Conservation (phyloP, 2,113 vertebrate genomes). For the Scytalopus superciliaris region DNA sequence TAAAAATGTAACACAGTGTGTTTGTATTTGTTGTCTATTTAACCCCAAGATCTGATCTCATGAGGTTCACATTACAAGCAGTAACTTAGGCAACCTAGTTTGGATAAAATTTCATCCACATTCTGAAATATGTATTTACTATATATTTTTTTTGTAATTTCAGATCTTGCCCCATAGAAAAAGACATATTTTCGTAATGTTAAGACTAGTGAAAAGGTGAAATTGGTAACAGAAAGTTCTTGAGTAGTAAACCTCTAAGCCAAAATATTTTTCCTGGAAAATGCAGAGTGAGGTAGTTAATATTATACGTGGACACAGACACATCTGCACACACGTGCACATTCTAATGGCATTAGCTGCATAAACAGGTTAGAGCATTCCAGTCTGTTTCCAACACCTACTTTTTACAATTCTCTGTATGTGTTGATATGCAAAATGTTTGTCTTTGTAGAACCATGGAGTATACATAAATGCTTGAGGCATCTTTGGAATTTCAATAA, state of each 20-base stretch:
- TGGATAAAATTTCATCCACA: neutral
- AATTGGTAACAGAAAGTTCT: conserved; percentile 16
- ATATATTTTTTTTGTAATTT: neutral
- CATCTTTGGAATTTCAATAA: neutral
- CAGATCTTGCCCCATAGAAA: neutral
- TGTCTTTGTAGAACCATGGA: neutral
- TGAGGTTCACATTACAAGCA: neutral
- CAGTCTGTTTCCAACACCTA: conserved; percentile 28
- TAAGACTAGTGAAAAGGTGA: neutral
- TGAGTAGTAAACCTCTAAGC: conserved; percentile 28
- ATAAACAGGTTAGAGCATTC: conserved; percentile 4
- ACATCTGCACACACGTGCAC: neutral
- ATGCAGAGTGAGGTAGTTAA: conserved; percentile 74
- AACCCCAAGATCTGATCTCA: neutral
- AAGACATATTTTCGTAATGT: neutral
- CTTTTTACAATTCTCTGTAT: neutral
- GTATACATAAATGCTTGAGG: neutral
- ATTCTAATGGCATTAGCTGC: neutral
- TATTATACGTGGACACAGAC: neutral
- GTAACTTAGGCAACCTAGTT: neutral
- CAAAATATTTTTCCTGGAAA: conserved; percentile 30
- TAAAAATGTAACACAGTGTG: neutral
- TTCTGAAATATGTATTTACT: neutral
- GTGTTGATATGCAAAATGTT: neutral
- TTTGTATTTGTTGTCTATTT: neutral